These are phyloP conservation scores for Lissocephala sabroskyi DNA, from an alignment of 2,888 invertebrate species.

Conservation along the genomic window DNA sequence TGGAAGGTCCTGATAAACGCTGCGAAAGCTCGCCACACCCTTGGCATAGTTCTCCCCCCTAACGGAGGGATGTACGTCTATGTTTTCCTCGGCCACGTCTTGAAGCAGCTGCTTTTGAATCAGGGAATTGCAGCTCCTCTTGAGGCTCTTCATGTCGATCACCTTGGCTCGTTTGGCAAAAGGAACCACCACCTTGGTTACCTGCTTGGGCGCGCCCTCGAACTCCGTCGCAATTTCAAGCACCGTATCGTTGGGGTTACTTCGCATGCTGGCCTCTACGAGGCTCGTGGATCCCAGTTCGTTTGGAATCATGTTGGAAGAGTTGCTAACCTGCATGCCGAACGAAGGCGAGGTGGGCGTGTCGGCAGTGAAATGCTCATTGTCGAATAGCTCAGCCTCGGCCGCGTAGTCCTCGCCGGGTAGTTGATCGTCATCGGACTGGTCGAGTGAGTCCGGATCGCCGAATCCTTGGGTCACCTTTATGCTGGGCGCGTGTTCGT, in stretches of 20 bases:
- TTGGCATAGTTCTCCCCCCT: conserved; percentile 68
- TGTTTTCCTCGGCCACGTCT: conserved; percentile 21
- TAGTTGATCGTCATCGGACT: conserved; percentile 71
- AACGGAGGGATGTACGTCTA: conserved; percentile 42
- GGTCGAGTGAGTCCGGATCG: conserved; percentile 71
- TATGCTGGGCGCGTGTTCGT: conserved; percentile 60
- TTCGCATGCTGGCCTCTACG: conserved; percentile 4
- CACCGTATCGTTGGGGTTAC: conserved; percentile 52
- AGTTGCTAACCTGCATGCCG: conserved; percentile 15
- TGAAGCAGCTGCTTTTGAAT: conserved; percentile 70
- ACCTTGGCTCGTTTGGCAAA: conserved; percentile 89
- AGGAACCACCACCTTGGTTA: conserved; percentile 76
- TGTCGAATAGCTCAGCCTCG: conserved; percentile 47
- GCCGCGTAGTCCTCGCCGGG: conserved; percentile 20
- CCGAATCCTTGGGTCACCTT: conserved; percentile 36
- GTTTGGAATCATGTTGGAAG: conserved; percentile 15
- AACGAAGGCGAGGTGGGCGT: conserved; percentile 10
- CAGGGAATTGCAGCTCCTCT: conserved; percentile 82
- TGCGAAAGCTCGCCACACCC: conserved; percentile 74
- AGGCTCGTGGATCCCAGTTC: not conserved
- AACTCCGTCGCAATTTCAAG: conserved; percentile 75
- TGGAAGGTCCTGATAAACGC: conserved; percentile 77
- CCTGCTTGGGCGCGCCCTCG: conserved; percentile 78
- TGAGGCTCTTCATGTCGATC: conserved; percentile 88
- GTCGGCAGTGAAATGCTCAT: conserved; percentile 35